Base-by-base conservation (phyloP, 2,888 invertebrate genomes). In the Leptarthrus brevirostris region DNA sequence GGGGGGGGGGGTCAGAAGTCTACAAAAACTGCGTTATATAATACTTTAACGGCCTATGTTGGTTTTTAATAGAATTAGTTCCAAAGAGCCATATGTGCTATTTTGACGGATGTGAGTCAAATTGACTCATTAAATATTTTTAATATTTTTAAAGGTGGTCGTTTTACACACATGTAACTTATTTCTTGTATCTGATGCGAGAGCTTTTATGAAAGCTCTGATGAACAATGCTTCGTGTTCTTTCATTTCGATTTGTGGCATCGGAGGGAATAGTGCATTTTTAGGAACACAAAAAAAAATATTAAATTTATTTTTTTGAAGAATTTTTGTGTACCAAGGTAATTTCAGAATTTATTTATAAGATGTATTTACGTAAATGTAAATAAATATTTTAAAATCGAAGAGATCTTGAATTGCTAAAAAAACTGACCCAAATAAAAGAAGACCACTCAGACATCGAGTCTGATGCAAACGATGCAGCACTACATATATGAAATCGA, bases 401-500 rank as follows among this genome's bases (percentile, higher is more conserved):
- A 34, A 30, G 58, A 58, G 58, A 58, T 58, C 34, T 58, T 16
- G 16, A 58, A 58, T 58, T 58, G 58, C 58, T 1, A 16, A 58
- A 58, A 30, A 58, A 58, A 34, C 18, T 58, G 58, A 58, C 36
- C 30, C 58, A 58, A 34, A 58, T 30, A 58, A 58, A n/a, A 5
- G 34, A 58, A 58, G 5, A 26, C 26, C 2, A 54, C 3, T 54
- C 54, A 54, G 34, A 58, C 36, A 24, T 58, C 14, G 58, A 58
- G 49, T 66, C 49, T 47, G 49, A 64, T 16, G 49, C 16, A 49
- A 16, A 1, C 18, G 54, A 54, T 47, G 24, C 26, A 24, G 66
- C 26, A 47, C 26, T 66, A 49, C 14, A 66, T 66, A 49, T 26
- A 66, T 47, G 66, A 66, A 66, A 66, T 66, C 14, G 22, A 18